Conservation (phyloP, 2,797 vertebrate species). For the Trichosurus vulpecula region DNA sequence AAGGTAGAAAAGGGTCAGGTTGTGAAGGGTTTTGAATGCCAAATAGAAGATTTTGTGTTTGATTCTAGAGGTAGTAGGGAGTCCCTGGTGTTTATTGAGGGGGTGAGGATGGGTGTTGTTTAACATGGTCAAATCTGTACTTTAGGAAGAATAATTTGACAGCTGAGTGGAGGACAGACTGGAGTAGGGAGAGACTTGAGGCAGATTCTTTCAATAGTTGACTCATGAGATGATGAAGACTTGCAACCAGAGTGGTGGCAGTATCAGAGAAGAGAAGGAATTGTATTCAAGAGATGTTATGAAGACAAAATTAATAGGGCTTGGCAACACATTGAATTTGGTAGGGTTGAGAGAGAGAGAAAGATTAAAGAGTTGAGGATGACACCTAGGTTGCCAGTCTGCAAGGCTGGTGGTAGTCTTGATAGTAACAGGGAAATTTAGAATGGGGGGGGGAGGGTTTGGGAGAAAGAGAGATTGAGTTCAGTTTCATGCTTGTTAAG, state of each 20-base stretch:
- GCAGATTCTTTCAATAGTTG: background rate
- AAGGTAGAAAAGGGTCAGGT: too few relatives aligned
- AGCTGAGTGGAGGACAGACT: background rate
- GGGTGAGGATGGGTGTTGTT: background rate
- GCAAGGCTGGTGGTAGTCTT: background rate
- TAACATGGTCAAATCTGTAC: background rate
- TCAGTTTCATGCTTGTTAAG: background rate
- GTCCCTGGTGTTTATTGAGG: background rate
- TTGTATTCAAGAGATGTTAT: background rate
- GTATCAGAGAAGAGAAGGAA: background rate
- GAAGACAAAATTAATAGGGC: background rate
- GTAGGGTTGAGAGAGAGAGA: background rate
- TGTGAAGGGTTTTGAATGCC: background rate
- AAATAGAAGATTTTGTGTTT: too few relatives aligned
- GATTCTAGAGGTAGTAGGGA: background rate
- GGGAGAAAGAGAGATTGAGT: background rate
- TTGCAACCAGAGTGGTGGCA: background rate
- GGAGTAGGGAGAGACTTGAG: background rate
- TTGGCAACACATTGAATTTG: background rate
- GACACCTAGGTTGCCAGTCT: background rate
- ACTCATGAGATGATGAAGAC: background rate
- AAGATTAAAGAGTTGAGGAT: background rate
- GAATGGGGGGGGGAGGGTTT: background rate
- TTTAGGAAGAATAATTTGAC: background rate
- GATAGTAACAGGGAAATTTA: background rate